A percentile compares a stretch with the other conserved stretches of the same genome.
Conservation (phyloP, 2,888 invertebrate genomes). For the Drosophila heteroneura region DNA sequence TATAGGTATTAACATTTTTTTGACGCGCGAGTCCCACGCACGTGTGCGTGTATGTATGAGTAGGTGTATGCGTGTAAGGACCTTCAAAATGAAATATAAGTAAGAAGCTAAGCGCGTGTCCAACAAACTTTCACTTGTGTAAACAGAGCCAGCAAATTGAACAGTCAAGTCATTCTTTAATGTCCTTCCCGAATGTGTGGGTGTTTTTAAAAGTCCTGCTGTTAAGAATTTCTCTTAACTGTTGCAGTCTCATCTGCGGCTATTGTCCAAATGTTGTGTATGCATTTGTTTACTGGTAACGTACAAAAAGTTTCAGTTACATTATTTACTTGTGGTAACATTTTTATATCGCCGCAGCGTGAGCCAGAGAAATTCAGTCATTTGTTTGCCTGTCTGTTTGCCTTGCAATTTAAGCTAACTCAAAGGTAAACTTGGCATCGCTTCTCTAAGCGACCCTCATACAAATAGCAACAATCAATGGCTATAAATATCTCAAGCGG, state of each 20-base stretch:
- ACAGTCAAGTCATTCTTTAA: constrained; percentile 36
- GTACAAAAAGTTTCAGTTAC: constrained; percentile 48
- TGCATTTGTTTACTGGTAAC: background rate
- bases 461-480: constrained; percentile 44
- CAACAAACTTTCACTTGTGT: constrained; percentile 68
- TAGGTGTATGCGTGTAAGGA: constrained; percentile 44
- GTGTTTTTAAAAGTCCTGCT: constrained; percentile 8
- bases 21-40: constrained; percentile 35
- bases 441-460: constrained; percentile 15
- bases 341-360: constrained; percentile 6
- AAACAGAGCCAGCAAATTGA: constrained; percentile 30
- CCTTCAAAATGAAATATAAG: constrained; percentile 68
- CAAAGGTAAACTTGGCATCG: constrained; percentile 33
- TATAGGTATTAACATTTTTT: constrained; percentile 28
- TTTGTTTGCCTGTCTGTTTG: constrained; percentile 33
- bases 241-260: constrained; percentile 10
- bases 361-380: constrained; percentile 16
- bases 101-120: constrained; percentile 63
- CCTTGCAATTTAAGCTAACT: constrained; percentile 41
- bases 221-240: constrained; percentile 10
- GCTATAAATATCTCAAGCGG: constrained; percentile 52
- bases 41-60: constrained; percentile 37
- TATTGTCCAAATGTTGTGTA: background rate
- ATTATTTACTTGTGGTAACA: constrained; percentile 56
- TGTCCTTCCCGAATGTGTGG: constrained; percentile 17